phyloP scores from a whole-genome alignment of 2,797 vertebrate species.

The Phalanger gymnotis region DNA sequence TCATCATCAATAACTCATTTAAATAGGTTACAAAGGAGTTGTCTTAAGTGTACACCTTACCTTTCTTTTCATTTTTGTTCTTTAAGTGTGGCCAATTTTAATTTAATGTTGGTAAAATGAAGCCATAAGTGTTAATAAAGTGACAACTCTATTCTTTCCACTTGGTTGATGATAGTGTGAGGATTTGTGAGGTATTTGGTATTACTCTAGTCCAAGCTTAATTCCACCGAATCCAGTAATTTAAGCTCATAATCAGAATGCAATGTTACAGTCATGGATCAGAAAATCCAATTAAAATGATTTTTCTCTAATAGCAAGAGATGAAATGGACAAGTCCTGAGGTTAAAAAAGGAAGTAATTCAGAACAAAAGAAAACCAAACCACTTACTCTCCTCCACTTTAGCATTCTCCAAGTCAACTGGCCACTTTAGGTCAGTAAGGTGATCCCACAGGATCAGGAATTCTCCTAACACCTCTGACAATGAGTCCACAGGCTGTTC shows the following conservation, averaged over 20 bases:
- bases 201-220: neutral
- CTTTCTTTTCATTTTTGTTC: neutral
- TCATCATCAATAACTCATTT: neutral
- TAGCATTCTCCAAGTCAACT: neutral
- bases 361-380: neutral
- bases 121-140: neutral
- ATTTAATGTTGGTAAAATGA: neutral
- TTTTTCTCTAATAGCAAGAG: neutral
- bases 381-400: neutral
- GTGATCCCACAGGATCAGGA: neutral
- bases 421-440: neutral
- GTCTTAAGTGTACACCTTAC: neutral
- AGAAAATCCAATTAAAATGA: neutral
- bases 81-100: neutral
- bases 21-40: neutral
- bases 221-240: neutral
- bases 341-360: neutral
- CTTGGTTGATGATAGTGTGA: neutral
- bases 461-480: neutral
- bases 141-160: neutral
- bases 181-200: neutral
- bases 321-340: neutral
- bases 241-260: neutral
- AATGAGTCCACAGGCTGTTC: neutral
- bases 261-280: neutral